phyloP scores from a whole-genome alignment of 2,888 invertebrate species.

The Parapristionchus giblindavisi region DNA sequence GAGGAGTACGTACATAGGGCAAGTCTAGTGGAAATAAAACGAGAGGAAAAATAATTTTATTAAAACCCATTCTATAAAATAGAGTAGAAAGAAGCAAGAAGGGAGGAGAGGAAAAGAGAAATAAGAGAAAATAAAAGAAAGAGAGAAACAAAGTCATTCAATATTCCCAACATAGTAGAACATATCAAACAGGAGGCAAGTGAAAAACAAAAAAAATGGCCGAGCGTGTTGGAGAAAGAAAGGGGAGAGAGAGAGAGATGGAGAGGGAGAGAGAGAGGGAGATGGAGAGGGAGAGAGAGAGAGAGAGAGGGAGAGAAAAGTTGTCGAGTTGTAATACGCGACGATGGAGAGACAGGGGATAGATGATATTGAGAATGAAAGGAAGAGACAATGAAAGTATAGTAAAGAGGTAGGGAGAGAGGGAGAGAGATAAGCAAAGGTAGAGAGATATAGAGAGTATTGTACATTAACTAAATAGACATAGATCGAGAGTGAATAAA shows the following conservation, averaged over 20 bases:
- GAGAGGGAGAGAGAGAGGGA: background rate
- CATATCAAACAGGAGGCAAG: background rate
- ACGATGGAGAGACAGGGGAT: background rate
- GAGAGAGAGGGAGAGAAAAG: background rate
- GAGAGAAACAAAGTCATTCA: too few relatives aligned
- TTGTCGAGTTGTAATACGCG: background rate
- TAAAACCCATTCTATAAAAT: too few relatives aligned
- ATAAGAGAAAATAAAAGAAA: background rate
- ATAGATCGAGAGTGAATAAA: background rate
- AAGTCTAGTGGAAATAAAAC: too few relatives aligned
- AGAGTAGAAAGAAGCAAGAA: background rate
- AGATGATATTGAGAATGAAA: too few relatives aligned
- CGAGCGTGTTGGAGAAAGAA: background rate
- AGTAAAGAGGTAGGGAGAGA: conserved; percentile 9
- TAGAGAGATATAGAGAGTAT: background rate
- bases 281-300: conserved; percentile 1
- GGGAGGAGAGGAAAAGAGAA: background rate
- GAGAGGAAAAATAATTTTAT: too few relatives aligned
- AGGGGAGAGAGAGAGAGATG: background rate
- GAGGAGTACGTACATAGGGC: too few relatives aligned
- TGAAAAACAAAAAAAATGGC: background rate
- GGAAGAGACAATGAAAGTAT: conserved; percentile 8
- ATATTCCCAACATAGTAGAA: too few relatives aligned
- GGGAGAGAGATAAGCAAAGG: conserved; percentile 6
- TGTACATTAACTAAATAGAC: conserved; percentile 2